These are phyloP conservation scores for Diarsia brunnea DNA, from an alignment of 2,888 invertebrate genomes.

Conservation along the genomic window DNA sequence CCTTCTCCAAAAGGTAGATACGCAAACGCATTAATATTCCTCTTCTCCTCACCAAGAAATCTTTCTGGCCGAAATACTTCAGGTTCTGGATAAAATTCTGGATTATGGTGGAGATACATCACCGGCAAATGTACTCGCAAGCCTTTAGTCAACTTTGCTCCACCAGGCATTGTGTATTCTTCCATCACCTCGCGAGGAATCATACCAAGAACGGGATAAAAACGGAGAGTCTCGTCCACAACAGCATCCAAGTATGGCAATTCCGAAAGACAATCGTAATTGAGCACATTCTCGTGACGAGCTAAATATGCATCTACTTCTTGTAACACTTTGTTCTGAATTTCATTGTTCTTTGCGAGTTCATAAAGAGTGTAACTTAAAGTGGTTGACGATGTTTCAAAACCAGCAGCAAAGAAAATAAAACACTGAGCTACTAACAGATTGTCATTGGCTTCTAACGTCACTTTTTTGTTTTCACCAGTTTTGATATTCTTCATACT, in stretches of 20 bases:
- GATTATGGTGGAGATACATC: slow-evolving; percentile 69
- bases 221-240: background rate
- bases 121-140: slow-evolving; percentile 71
- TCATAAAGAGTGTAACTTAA: slow-evolving; percentile 45
- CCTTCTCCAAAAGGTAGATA: slow-evolving; percentile 68
- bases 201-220: background rate
- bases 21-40: slow-evolving; percentile 66
- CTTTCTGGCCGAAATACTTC: slow-evolving; percentile 72
- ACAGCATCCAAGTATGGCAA: background rate
- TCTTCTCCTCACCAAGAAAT: slow-evolving; percentile 67
- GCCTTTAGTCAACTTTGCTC: background rate
- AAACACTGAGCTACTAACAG: slow-evolving; percentile 55
- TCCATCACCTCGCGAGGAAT: background rate
- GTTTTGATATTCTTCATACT: slow-evolving; percentile 57
- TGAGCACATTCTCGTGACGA: background rate
- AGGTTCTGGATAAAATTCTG: slow-evolving; percentile 72
- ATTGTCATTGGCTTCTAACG: slow-evolving; percentile 40
- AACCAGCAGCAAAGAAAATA: slow-evolving; percentile 59
- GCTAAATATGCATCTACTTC: slow-evolving; percentile 33
- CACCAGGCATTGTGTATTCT: background rate
- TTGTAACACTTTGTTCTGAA: slow-evolving; percentile 31
- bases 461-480: slow-evolving; percentile 42
- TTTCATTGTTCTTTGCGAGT: slow-evolving; percentile 45
- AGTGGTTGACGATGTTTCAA: slow-evolving; percentile 53
- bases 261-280: background rate